phyloP scores from a whole-genome alignment of 1,140 invertebrate species.

The Episyrphus balteatus region DNA sequence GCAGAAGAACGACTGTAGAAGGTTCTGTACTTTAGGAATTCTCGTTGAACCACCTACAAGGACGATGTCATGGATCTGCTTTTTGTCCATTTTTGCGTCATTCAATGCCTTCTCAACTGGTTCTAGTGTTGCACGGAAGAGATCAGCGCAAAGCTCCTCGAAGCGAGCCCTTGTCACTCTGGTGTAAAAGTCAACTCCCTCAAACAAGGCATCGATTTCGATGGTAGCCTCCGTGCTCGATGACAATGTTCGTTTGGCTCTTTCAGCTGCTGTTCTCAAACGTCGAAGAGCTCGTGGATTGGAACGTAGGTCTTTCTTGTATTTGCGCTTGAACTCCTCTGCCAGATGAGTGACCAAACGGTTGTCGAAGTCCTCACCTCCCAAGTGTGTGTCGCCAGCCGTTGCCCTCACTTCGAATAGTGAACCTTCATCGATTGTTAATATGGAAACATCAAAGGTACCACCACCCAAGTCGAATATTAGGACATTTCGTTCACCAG shows the following conservation, averaged over 20 bases:
- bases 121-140: constrained; percentile 55
- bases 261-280: constrained; percentile 62
- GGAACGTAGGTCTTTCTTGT: constrained; percentile 62
- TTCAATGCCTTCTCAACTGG: constrained; percentile 63
- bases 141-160: constrained; percentile 77
- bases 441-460: constrained; percentile 75
- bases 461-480: constrained; percentile 66
- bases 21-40: constrained; percentile 53
- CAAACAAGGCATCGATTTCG: constrained; percentile 61
- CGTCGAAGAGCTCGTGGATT: constrained; percentile 68
- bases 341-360: constrained; percentile 68
- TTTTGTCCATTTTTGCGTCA: constrained; percentile 65
- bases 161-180: constrained; percentile 72
- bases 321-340: constrained; percentile 72
- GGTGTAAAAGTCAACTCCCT: constrained; percentile 75
- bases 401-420: constrained; percentile 69
- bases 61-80: constrained; percentile 50
- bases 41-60: constrained; percentile 52
- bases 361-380: constrained; percentile 68
- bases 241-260: constrained; percentile 54
- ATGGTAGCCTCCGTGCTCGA: constrained; percentile 57
- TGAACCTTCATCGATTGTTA: constrained; percentile 75
- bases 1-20: constrained; percentile 50
- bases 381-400: constrained; percentile 62
- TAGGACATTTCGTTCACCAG: constrained; percentile 63